Base-by-base conservation (phyloP, 53 echinoderm and acorn worm species). In the Pentamera pediparva region DNA sequence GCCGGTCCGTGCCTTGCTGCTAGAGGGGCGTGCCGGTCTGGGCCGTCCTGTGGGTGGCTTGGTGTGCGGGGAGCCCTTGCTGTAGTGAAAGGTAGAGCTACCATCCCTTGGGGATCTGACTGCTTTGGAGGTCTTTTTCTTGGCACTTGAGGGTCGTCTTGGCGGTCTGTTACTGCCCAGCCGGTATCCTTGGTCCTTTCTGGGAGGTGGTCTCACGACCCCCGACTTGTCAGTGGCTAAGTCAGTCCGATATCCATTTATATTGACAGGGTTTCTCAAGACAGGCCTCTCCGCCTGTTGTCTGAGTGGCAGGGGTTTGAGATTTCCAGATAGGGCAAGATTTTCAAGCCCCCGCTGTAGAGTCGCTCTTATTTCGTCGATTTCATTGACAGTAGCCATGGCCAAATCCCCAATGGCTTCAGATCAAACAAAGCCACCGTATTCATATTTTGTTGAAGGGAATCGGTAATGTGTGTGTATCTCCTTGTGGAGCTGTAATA, bases 331-430 rank as follows among this genome's bases (percentile, higher is more conserved):
- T 27, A 98, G 77, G 32, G 82, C 84, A 7, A 98, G 82, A 33
- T 89, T 91, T 62, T 98, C 98, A 34, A 98, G 63, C 20, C 98
- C 91, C 10, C 98, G 76, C 71, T 91, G 91, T 37, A 98, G 64
- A n/a, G 88, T 98, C 29, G 91, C 76, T 78, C 86, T 76, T 18
- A 91, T 88, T 63, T 92, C 88, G 37, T 98, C 81, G 26, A 86
- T 82, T 40, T 98, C 85, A 71, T 70, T 91, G 13, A 88, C 82
- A 29, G 91, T 91, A 45, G 88, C 91, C 91, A 91, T 92, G 32
- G 35, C 48, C 29, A 13, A 21, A n/a, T n/a, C n/a, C n/a, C n/a
- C n/a, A n/a, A n/a, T n/a, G n/a, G n/a, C n/a, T n/a, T n/a, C n/a
- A n/a, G n/a, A n/a, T n/a, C n/a, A n/a, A n/a, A n/a, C n/a, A n/a